Evolutionary conservation across 2,888 invertebrate species (phyloP), one percentile per base, ranked within the genome.

Genomic region (Bursaphelenchus okinawaensis): DNA sequence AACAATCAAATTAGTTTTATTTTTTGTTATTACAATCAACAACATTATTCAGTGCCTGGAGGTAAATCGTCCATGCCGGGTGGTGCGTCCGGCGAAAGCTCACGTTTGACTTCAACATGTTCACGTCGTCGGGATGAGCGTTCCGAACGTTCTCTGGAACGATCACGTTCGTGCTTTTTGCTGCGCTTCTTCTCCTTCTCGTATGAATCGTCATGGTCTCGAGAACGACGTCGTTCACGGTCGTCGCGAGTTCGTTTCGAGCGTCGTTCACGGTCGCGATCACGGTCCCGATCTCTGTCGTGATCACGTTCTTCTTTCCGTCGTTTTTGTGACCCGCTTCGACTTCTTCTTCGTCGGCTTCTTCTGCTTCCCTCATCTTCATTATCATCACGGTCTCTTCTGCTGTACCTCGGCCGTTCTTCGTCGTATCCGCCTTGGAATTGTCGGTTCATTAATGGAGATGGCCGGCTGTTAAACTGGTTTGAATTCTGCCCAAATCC

Each of bases 261-360:
- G 16, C 57, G 22, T 19, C 60, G 16, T 22, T 23, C 50, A 4
- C 51, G 52, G 20, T 61, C 61, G n/a, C 58, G 26, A 19, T 60
- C 27, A 3, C 56, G 9, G 19, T 61, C 61, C 20, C 58, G 61
- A 59, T 59, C 22, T 20, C 54, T 23, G 8, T 61, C 61, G n/a
- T 55, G 55, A 27, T 22, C 26, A 1, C 24, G 6, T 9, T 61
- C 61, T 19, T 61, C 61, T n/a, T 28, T 23, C 19, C 61, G 61
- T 55, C 61, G 20, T 59, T 55, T 19, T 3, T 55, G 58, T n/a
- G 59, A 60, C 9, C 12, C 26, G 12, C 62, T 62, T n/a, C 61
- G 19, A 24, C 66, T 66, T 7, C 65, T 27, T 31, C 66, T 31
- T 61, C 64, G 29, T n/a, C 66, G 55, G 9, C 62, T 68, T 29